Percentiles rank a stretch among this genome's conserved stretches.
Evolutionary conservation across 2,888 invertebrate species (phyloP).

Genomic region (Dorcus hopei): DNA sequence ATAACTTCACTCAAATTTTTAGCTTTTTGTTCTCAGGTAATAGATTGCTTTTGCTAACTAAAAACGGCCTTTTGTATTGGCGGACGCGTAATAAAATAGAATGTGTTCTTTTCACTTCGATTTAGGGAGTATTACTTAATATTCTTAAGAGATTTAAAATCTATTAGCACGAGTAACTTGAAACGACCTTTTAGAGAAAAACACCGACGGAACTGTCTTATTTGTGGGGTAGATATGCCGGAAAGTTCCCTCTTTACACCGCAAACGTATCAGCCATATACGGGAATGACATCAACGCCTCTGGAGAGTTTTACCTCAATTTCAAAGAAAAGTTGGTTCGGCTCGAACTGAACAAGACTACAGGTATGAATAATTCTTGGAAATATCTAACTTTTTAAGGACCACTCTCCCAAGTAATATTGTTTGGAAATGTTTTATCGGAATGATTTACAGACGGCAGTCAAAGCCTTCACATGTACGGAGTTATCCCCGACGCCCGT

Average conservation of each 20-base stretch:
- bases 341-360: constrained; percentile 67
- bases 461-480: constrained; percentile 69
- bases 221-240: constrained; percentile 53
- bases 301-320: constrained; percentile 60
- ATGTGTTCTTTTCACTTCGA: too few relatives aligned
- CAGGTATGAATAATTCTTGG: constrained; percentile 48
- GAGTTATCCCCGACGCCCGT: constrained; percentile 72
- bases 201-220: constrained; percentile 59
- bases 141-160: background rate
- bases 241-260: constrained; percentile 53
- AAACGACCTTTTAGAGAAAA: constrained; percentile 48
- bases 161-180: constrained; percentile 2
- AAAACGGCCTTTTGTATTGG: too few relatives aligned
- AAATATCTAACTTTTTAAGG: constrained; percentile 24
- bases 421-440: constrained; percentile 16
- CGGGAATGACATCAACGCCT: constrained; percentile 57
- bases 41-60: too few relatives aligned
- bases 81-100: too few relatives aligned
- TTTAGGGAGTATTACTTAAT: too few relatives aligned
- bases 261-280: constrained; percentile 59
- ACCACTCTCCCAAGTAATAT: constrained; percentile 20
- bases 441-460: constrained; percentile 54
- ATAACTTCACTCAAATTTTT: background rate
- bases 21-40: too few relatives aligned
- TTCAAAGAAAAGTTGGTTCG: constrained; percentile 58